Conservation (phyloP, 2,113 vertebrate species). For the Enhydra lutris region DNA sequence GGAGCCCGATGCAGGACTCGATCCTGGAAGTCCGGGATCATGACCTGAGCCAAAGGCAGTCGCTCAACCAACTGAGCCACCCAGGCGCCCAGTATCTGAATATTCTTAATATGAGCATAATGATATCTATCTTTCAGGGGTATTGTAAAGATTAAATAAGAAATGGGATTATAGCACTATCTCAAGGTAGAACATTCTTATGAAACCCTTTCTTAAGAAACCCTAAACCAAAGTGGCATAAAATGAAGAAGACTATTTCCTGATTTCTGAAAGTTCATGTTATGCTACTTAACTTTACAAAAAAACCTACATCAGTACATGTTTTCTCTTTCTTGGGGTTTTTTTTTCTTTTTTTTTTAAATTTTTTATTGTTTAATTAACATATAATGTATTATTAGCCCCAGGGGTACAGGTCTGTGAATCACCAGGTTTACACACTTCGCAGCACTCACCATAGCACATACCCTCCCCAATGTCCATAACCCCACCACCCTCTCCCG, state of each 20-base stretch:
- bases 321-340: background rate
- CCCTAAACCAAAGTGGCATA: background rate
- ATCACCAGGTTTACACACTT: too few species aligned
- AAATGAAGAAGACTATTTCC: background rate
- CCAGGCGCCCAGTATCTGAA: background rate
- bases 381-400: too few species aligned
- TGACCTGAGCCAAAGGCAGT: too few species aligned
- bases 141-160: background rate
- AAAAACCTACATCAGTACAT: background rate
- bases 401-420: too few species aligned
- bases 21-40: too few species aligned
- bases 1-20: too few species aligned
- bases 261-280: background rate
- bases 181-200: background rate
- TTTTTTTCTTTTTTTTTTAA: too few species aligned
- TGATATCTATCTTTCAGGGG: background rate
- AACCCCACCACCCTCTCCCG: too few species aligned
- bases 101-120: background rate
- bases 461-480: too few species aligned
- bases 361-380: too few species aligned
- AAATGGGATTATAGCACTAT: background rate
- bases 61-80: too few species aligned
- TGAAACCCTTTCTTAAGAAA: background rate
- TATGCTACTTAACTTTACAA: background rate
- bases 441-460: too few species aligned